Evolutionary conservation across 2,113 vertebrate species (phyloP).

Genomic region (Bubalus kerabau): DNA sequence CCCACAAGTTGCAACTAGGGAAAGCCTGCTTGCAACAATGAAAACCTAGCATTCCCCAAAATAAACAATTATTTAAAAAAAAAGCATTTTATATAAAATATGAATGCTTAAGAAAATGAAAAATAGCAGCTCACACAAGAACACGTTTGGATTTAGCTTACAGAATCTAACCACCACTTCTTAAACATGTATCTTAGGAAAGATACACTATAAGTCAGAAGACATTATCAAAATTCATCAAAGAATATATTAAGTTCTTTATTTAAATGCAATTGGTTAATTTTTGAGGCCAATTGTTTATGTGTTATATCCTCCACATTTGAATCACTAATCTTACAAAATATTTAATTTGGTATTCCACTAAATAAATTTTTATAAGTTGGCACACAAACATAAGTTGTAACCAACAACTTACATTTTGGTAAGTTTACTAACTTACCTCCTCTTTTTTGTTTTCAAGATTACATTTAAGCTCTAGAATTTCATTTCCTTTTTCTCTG

Average conservation of each 20-base stretch:
- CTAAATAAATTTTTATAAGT: not conserved
- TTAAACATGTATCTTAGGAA: not conserved
- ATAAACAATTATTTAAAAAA: not conserved
- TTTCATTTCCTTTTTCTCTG: conserved; percentile 92
- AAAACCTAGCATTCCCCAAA: not conserved
- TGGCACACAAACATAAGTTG: not conserved
- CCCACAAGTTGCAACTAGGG: not conserved
- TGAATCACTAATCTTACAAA: not conserved
- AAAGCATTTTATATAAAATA: not conserved
- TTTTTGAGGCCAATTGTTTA: not conserved
- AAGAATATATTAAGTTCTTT: not conserved
- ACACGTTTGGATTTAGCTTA: not conserved
- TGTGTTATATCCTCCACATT: not conserved
- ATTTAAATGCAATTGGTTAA: not conserved
- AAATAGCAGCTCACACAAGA: not conserved
- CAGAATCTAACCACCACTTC: not conserved
- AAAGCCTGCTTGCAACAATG: not conserved
- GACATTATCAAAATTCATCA: not conserved
- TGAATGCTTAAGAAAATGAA: not conserved
- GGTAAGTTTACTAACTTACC: conserved; percentile 71
- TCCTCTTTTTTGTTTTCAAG: conserved; percentile 95
- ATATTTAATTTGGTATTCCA: not conserved
- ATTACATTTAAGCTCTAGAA: conserved; percentile 92
- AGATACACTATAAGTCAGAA: not conserved
- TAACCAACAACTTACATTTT: not conserved